Conservation (phyloP, 1,140 invertebrate species). For the Lethrus apterus region DNA sequence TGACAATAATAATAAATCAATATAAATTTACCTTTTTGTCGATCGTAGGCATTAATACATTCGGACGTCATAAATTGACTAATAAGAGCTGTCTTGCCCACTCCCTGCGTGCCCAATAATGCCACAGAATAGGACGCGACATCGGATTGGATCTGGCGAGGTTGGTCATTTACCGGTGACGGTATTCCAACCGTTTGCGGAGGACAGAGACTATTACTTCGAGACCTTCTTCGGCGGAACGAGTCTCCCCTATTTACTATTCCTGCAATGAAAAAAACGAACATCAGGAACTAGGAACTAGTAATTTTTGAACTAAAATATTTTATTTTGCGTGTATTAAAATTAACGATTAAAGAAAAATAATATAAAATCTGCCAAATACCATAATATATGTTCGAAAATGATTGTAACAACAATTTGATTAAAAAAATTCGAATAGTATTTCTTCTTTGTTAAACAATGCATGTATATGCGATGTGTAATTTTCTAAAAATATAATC, state of each 20-base stretch:
- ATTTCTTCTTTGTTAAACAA: no score
- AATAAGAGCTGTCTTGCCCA: slow-evolving; percentile 84
- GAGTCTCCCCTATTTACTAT: slow-evolving; percentile 85
- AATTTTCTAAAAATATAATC: no score
- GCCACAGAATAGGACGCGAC: slow-evolving; percentile 63
- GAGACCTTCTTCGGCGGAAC: slow-evolving; percentile 67
- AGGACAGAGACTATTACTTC: slow-evolving; percentile 63
- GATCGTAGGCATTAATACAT: slow-evolving; percentile 87
- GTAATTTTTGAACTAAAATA: no score
- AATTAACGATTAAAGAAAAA: no score
- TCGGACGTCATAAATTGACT: slow-evolving; percentile 93
- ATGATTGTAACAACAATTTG: no score
- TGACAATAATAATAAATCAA: background rate
- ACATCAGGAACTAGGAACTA: no score
- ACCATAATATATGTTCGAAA: no score
- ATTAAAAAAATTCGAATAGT: no score
- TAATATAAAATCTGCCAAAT: no score
- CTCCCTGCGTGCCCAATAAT: slow-evolving; percentile 76
- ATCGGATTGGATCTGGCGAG: slow-evolving; percentile 36
- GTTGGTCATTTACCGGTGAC: slow-evolving; percentile 36
- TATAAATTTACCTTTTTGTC: slow-evolving; percentile 56
- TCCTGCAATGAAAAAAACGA: slow-evolving; percentile 51
- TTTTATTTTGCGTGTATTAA: no score
- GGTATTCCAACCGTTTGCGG: slow-evolving; percentile 32
- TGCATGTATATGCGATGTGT: no score